These are phyloP conservation scores for Epinephelus cyanopodus DNA, from an alignment of 2,113 vertebrate genomes.

Conservation along the genomic window DNA sequence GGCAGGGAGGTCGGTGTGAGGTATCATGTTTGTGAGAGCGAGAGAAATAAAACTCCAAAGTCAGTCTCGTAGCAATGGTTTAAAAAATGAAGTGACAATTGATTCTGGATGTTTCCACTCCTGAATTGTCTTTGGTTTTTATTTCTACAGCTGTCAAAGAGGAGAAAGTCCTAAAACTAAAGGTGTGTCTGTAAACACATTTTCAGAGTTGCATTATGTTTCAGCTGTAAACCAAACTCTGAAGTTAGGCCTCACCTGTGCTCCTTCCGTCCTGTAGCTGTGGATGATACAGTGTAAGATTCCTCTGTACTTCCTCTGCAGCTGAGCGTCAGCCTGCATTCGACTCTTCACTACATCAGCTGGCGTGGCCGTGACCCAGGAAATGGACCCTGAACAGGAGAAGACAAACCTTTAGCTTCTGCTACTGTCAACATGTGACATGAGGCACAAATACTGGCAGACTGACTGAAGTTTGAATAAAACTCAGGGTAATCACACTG, in stretches of 20 bases:
- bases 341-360: conserved; percentile 97
- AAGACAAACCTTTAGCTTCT: background rate
- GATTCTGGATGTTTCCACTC: no score
- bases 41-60: no score
- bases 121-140: no score
- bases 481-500: no score
- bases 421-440: background rate
- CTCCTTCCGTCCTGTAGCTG: conserved; percentile 92
- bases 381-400: conserved; percentile 90
- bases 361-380: conserved; percentile 94
- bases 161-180: no score
- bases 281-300: conserved; percentile 91
- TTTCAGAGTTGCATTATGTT: background rate
- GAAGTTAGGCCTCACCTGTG: conserved; percentile 85
- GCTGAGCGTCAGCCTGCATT: conserved; percentile 93
- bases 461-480: background rate
- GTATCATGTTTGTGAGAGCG: no score
- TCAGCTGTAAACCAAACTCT: background rate
- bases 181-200: background rate
- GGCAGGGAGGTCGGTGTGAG: no score
- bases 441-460: background rate
- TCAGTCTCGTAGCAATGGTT: no score
- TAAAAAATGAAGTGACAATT: no score
- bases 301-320: conserved; percentile 91
- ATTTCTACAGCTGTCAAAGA: no score